Evolutionary conservation across 1,140 invertebrate genomes (phyloP).

Genomic region (Zaprionus camerounensis): DNA sequence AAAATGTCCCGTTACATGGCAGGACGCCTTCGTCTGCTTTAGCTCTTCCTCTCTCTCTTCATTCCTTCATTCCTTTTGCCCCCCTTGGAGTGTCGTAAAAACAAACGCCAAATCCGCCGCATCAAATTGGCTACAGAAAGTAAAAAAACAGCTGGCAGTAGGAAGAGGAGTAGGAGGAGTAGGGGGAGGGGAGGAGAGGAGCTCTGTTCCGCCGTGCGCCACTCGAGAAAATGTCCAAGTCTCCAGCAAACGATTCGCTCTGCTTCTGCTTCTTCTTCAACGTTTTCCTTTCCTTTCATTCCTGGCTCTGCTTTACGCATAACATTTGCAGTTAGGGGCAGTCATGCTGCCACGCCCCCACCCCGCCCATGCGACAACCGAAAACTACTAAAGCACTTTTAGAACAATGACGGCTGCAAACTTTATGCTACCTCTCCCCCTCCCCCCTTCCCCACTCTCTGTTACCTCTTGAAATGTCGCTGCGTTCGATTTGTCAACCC

Average conservation of each 20-base stretch:
- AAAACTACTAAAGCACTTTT: constrained; percentile 54
- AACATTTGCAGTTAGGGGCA: constrained; percentile 59
- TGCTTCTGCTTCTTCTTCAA: background rate
- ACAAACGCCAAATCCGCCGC: constrained; percentile 77
- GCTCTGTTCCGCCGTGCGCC: constrained; percentile 21
- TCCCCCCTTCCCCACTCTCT: background rate
- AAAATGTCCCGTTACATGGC: constrained; percentile 67
- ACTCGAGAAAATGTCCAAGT: constrained; percentile 35
- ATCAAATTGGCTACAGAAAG: constrained; percentile 63
- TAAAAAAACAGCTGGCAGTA: constrained; percentile 30
- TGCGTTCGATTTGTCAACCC: constrained; percentile 73
- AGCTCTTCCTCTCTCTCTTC: background rate
- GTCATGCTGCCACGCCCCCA: constrained; percentile 46
- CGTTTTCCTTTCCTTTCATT: constrained; percentile 27
- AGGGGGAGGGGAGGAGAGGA: no score
- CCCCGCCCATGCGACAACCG: background rate
- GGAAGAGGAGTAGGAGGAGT: background rate
- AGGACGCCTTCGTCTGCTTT: constrained; percentile 43
- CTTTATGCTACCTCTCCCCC: constrained; percentile 43
- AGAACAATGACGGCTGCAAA: constrained; percentile 70
- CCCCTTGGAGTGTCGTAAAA: constrained; percentile 64
- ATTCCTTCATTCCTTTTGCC: background rate
- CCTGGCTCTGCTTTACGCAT: constrained; percentile 49
- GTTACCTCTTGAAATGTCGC: constrained; percentile 13
- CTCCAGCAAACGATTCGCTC: constrained; percentile 5